Evolutionary conservation across 2,888 invertebrate genomes (phyloP).

Genomic region (Callosobruchus maculatus): DNA sequence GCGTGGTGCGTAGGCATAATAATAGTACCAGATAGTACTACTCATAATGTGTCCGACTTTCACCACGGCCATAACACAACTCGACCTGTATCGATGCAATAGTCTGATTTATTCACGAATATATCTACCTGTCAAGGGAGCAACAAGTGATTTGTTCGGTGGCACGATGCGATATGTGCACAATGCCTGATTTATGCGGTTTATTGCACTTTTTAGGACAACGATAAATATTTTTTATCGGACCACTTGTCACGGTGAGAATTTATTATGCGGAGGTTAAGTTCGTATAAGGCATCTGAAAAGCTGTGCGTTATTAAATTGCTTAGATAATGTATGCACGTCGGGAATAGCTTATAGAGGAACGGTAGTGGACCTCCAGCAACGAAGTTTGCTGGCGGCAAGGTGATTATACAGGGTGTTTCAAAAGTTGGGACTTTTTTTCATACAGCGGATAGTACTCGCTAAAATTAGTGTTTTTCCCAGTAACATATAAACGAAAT

Average conservation of each 20-base stretch:
- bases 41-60: neutral
- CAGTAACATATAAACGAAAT: too few relatives aligned
- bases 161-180: neutral
- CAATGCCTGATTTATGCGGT: neutral
- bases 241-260: neutral
- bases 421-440: too few relatives aligned
- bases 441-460: too few relatives aligned
- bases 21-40: neutral
- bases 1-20: neutral
- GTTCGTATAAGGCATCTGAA: neutral
- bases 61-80: neutral
- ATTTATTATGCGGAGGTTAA: neutral
- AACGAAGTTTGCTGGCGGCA: neutral
- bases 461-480: too few relatives aligned
- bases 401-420: neutral
- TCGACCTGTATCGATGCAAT: neutral
- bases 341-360: neutral
- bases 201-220: neutral
- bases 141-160: neutral
- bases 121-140: neutral
- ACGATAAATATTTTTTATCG: neutral
- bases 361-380: neutral
- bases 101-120: neutral
- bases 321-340: neutral
- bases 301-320: neutral